Percentiles rank a stretch among this genome's conserved stretches.
phyloP scores from a whole-genome alignment of 2,797 vertebrate species.

The Typhlichthys eigenmanni region DNA sequence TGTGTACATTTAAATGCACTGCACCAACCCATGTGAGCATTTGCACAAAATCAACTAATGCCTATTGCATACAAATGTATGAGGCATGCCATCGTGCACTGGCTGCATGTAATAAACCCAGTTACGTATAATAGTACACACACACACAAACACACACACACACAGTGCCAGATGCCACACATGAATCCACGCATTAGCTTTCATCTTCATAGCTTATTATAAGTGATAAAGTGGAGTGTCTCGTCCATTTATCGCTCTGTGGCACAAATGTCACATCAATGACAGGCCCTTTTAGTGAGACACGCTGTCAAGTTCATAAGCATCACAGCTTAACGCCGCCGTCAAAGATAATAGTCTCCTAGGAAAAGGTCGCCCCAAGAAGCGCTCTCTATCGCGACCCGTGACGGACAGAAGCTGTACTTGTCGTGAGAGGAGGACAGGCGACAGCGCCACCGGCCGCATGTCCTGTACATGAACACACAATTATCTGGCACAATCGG shows the following conservation, averaged over 20 bases:
- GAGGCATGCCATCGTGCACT: constrained; percentile 7
- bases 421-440: constrained; percentile 16
- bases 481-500: neutral
- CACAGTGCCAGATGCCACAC: neutral
- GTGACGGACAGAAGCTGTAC: constrained; percentile 11
- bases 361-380: constrained; percentile 13
- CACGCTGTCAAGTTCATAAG: constrained; percentile 20
- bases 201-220: neutral
- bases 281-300: constrained; percentile 5
- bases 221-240: constrained; percentile 21
- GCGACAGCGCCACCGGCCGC: neutral
- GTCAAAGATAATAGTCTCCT: constrained; percentile 29
- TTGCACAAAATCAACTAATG: constrained; percentile 6
- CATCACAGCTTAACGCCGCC: constrained; percentile 5
- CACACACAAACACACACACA: constrained; percentile 4
- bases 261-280: constrained; percentile 24
- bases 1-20: constrained; percentile 11
- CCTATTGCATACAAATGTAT: constrained; percentile 1
- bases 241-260: constrained; percentile 17
- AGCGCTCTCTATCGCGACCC: constrained; percentile 11
- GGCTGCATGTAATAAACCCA: constrained; percentile 6
- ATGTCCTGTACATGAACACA: neutral
- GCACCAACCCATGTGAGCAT: constrained; percentile 19
- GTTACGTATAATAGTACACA: constrained; percentile 23
- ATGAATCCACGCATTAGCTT: neutral